Percentiles rank a stretch among this genome's conserved stretches.
These are phyloP conservation scores for Lamproptera curius DNA, from an alignment of 2,888 invertebrate genomes.

Conservation along the genomic window DNA sequence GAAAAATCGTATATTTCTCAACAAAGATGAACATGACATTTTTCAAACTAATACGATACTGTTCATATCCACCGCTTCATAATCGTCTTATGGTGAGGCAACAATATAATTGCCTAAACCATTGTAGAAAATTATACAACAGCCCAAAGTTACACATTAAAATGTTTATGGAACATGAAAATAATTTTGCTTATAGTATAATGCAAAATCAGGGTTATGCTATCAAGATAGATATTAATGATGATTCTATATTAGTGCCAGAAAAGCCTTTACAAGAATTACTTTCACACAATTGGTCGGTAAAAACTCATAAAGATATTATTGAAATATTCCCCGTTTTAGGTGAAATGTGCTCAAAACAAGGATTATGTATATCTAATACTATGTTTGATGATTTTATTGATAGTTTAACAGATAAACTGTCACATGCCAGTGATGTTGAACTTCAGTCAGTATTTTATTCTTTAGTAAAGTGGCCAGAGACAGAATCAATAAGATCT, in stretches of 20 bases:
- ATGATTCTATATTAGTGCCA: conserved; percentile 24
- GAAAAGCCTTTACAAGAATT: conserved; percentile 41
- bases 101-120: not conserved
- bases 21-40: too few species aligned
- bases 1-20: too few species aligned
- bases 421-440: conserved; percentile 74
- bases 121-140: conserved; percentile 35
- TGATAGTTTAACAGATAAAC: conserved; percentile 66
- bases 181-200: conserved; percentile 55
- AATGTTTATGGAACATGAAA: conserved; percentile 64
- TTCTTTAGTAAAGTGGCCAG: conserved; percentile 72
- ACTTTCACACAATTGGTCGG: conserved; percentile 44
- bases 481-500: conserved; percentile 65
- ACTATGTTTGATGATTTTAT: conserved; percentile 59
- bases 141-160: conserved; percentile 37
- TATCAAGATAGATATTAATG: conserved; percentile 32
- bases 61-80: conserved; percentile 1
- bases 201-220: conserved; percentile 57
- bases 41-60: conserved; percentile 8
- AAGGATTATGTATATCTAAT: conserved; percentile 53
- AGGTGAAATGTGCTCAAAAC: conserved; percentile 46
- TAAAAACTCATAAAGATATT: conserved; percentile 40
- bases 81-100: not conserved
- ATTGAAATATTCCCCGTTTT: conserved; percentile 50
- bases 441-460: conserved; percentile 76